phyloP scores from a whole-genome alignment of 2,888 invertebrate genomes.

The Drosophila hamatofila region DNA sequence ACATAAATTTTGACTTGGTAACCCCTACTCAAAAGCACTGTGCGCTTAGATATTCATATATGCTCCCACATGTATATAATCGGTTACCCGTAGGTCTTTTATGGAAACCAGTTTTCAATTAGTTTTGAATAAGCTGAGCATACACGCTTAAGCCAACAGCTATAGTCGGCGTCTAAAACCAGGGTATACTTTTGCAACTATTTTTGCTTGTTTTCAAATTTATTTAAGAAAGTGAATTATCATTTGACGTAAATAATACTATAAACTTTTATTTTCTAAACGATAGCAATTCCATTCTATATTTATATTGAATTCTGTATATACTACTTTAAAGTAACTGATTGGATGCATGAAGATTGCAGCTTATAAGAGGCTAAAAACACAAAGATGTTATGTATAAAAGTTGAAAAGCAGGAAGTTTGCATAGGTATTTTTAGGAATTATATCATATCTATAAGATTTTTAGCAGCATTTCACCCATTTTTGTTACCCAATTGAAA shows the following conservation, averaged over 20 bases:
- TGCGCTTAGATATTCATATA: neutral
- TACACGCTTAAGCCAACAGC: neutral
- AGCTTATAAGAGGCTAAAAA: neutral
- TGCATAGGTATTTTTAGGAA: neutral
- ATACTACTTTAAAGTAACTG: neutral
- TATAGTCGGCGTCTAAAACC: neutral
- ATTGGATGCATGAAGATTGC: neutral
- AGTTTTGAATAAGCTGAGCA: neutral
- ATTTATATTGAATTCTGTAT: neutral
- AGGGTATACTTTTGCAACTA: conserved; percentile 1
- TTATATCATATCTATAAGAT: neutral
- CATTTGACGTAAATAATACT: neutral
- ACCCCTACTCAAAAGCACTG: neutral
- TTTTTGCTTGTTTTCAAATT: neutral
- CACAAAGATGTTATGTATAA: neutral
- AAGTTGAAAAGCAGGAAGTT: neutral
- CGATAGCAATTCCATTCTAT: neutral
- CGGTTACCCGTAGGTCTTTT: neutral
- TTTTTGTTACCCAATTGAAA: neutral
- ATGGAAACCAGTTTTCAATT: neutral
- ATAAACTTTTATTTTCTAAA: neutral
- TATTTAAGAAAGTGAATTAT: neutral
- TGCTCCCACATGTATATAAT: neutral
- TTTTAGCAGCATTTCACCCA: neutral
- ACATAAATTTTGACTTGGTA: too few relatives aligned